A percentile compares a stretch with the other conserved stretches of the same genome.
Conservation (phyloP, 92 coral and sea anemone species). For the Paramuricea clavata region DNA sequence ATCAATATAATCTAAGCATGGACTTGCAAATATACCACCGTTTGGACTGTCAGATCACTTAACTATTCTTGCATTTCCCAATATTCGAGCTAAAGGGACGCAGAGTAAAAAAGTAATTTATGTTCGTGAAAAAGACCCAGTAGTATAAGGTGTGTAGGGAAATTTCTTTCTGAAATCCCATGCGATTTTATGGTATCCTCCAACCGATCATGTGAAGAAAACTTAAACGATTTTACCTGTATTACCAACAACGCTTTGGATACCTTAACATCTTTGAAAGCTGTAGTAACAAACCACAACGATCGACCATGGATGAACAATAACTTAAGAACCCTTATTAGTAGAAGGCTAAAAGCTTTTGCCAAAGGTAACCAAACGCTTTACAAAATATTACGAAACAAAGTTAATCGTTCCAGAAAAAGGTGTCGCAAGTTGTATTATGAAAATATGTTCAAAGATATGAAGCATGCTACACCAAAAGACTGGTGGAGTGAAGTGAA, state of each 20-base stretch:
- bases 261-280: neutral
- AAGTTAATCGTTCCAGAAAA: neutral
- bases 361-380: neutral
- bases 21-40: too few species aligned
- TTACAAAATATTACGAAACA: neutral
- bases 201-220: neutral
- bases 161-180: slow-evolving; percentile 4
- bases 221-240: neutral
- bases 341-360: neutral
- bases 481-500: neutral
- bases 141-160: slow-evolving; percentile 3
- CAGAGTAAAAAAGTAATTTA: neutral
- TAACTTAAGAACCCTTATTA: neutral
- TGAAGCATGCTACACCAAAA: neutral
- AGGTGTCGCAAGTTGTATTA: neutral
- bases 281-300: neutral
- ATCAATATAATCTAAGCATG: too few species aligned
- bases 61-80: neutral
- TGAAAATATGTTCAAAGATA: neutral
- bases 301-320: slow-evolving; percentile 6
- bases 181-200: slow-evolving; percentile 6
- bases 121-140: slow-evolving; percentile 30
- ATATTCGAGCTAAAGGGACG: neutral
- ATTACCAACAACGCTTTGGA: neutral
- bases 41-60: neutral